Conservation (phyloP, 2,113 vertebrate genomes). For the Sylvilagus bachmani region DNA sequence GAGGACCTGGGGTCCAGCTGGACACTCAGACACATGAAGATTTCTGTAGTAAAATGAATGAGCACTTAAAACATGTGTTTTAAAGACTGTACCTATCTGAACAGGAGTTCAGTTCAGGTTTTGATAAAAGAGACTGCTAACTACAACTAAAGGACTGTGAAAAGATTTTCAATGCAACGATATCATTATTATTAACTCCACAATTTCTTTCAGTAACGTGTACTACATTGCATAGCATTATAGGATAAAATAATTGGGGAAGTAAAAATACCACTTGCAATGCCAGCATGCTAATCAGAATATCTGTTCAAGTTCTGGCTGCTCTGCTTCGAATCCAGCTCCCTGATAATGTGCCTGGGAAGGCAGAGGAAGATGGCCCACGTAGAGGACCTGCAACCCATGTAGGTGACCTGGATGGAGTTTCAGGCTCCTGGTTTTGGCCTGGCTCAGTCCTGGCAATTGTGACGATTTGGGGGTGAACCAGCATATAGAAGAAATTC, state of each 20-base stretch:
- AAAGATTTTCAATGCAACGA: slow-evolving; percentile 55
- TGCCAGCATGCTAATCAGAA: too few relatives aligned
- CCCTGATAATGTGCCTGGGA: too few relatives aligned
- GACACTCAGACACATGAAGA: neutral
- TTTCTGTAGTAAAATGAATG: neutral
- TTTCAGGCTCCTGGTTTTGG: too few relatives aligned
- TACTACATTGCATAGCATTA: slow-evolving; percentile 41
- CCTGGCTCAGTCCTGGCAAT: too few relatives aligned
- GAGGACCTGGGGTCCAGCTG: neutral
- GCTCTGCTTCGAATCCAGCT: too few relatives aligned
- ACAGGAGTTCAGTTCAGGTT: neutral
- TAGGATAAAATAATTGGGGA: slow-evolving; percentile 43
- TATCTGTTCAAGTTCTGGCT: too few relatives aligned
- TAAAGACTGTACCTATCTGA: neutral
- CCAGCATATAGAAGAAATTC: too few relatives aligned
- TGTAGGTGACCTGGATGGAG: too few relatives aligned
- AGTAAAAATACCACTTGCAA: neutral
- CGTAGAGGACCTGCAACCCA: too few relatives aligned
- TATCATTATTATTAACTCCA: slow-evolving; percentile 28
- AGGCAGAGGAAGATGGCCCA: too few relatives aligned
- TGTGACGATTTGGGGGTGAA: too few relatives aligned
- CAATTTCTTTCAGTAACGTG: slow-evolving; percentile 48
- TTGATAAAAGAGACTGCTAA: slow-evolving; percentile 15
- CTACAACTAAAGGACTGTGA: neutral
- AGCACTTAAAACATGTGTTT: neutral